These are phyloP conservation scores for Epinephelus cyanopodus DNA, from an alignment of 2,113 vertebrate species.

Conservation along the genomic window DNA sequence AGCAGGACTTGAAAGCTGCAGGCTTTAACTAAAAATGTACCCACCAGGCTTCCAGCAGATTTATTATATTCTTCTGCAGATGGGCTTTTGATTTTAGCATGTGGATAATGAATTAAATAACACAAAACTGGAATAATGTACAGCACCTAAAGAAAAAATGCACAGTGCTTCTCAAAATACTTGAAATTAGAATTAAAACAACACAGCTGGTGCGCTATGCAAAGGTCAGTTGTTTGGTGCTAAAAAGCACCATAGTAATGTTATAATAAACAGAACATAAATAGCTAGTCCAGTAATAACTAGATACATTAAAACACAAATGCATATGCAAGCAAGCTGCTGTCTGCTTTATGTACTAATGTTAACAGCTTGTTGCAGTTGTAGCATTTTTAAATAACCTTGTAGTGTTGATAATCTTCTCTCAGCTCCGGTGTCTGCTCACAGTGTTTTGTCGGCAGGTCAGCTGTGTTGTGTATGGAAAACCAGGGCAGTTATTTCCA, in stretches of 20 bases:
- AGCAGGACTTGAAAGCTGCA: conserved; percentile 18
- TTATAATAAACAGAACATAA: neutral
- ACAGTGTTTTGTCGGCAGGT: conserved; percentile 26
- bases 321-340: neutral
- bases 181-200: neutral
- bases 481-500: conserved; percentile 62
- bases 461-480: conserved; percentile 52
- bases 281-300: neutral
- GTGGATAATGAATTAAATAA: too few species aligned
- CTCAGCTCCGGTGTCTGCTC: neutral
- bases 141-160: too few species aligned
- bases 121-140: neutral
- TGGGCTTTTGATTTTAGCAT: neutral
- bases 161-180: neutral
- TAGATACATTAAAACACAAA: neutral
- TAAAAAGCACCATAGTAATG: too few species aligned
- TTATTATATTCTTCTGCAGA: neutral
- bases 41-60: neutral
- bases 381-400: neutral
- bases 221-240: neutral
- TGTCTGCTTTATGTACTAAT: neutral
- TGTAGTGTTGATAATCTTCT: neutral
- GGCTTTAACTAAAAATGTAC: conserved; percentile 17
- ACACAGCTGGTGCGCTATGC: neutral
- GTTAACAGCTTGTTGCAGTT: neutral